Evolutionary conservation across 92 coral and sea anemone genomes (phyloP).

Genomic region (Zoanthus gigantus): DNA sequence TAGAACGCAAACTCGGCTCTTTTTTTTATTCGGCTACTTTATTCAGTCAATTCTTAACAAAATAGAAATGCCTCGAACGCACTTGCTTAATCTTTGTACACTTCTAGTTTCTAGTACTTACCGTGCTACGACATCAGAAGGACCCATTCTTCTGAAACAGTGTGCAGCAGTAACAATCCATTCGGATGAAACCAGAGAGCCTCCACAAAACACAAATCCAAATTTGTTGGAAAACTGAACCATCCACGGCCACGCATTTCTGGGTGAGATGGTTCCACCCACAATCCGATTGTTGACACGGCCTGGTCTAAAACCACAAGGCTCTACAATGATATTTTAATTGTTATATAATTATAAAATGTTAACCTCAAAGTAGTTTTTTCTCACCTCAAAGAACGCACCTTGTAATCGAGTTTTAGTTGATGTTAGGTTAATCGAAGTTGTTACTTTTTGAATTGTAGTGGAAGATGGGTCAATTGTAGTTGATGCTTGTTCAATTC

Average conservation of each 20-base stretch:
- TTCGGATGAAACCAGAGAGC: slow-evolving; percentile 18
- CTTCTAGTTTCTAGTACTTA: not conserved
- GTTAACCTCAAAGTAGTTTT: not conserved
- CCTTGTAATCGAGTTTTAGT: not conserved
- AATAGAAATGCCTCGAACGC: too few relatives aligned
- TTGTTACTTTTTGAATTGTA: not conserved
- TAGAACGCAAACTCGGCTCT: too few relatives aligned
- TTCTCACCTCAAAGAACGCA: not conserved
- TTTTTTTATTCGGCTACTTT: too few relatives aligned
- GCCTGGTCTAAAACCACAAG: slow-evolving; percentile 11
- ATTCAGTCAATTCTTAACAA: too few relatives aligned
- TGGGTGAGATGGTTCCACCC: slow-evolving; percentile 18
- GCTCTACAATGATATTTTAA: not conserved
- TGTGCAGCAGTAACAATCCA: slow-evolving; percentile 46
- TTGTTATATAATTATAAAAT: not conserved
- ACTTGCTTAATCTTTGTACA: too few relatives aligned
- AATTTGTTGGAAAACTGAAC: not conserved
- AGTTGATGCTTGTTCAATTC: not conserved
- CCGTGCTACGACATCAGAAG: not conserved
- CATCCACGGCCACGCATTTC: slow-evolving; percentile 38
- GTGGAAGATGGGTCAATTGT: not conserved
- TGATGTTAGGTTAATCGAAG: not conserved
- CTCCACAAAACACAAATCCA: slow-evolving; percentile 35
- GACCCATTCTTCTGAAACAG: not conserved
- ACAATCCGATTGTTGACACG: not conserved